Evolutionary conservation across 2,888 invertebrate genomes (phyloP).

Genomic region (Clunio marinus): DNA sequence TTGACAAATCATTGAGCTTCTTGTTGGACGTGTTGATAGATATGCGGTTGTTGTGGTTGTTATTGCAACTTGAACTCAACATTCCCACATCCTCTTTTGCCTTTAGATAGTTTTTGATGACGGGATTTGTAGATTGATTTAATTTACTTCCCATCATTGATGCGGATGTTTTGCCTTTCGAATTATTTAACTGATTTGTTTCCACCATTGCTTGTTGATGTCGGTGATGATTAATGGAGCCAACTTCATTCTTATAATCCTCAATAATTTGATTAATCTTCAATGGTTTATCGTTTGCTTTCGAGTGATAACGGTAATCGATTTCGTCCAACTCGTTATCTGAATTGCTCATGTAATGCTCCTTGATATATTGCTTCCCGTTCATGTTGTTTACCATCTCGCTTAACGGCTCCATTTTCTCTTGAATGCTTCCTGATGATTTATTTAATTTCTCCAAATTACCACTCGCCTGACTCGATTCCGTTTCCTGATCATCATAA

Average conservation of each 20-base stretch:
- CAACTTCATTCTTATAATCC: conserved; percentile 40
- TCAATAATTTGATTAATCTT: conserved; percentile 40
- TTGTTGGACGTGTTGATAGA: neutral
- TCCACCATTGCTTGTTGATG: conserved; percentile 23
- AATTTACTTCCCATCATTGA: conserved; percentile 28
- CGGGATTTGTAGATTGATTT: conserved; percentile 41
- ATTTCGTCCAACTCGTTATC: conserved; percentile 36
- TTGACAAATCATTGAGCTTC: conserved; percentile 34
- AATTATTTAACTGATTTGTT: conserved; percentile 15
- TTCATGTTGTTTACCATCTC: neutral
- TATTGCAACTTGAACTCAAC: no score
- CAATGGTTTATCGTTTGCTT: neutral
- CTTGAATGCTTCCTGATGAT: no score
- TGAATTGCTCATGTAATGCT: conserved; percentile 37
- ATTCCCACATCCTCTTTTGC: conserved; percentile 41
- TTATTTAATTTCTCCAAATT: conserved; percentile 34
- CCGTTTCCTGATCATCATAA: conserved; percentile 44
- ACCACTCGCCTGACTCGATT: conserved; percentile 41
- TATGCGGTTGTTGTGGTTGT: conserved; percentile 9
- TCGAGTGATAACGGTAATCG: conserved; percentile 3
- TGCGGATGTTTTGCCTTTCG: no score
- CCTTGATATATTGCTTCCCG: conserved; percentile 31
- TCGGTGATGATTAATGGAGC: conserved; percentile 39
- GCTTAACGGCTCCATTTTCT: neutral
- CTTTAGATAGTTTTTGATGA: conserved; percentile 50